A percentile compares a stretch with the other conserved stretches of the same genome.
These are phyloP conservation scores for Trypoxylus dichotomus DNA, from an alignment of 1,140 invertebrate species.

Conservation along the genomic window DNA sequence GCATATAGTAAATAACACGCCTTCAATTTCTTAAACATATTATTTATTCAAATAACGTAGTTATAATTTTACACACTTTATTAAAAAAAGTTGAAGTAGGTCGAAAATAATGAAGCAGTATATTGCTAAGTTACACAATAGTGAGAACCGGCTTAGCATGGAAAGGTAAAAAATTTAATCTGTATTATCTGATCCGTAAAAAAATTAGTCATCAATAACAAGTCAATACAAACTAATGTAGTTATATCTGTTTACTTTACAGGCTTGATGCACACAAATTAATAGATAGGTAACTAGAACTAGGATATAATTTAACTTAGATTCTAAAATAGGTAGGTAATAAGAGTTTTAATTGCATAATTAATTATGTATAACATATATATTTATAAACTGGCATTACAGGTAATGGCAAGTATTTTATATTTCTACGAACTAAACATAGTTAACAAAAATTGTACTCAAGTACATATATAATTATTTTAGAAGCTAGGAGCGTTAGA, in stretches of 20 bases:
- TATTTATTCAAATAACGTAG: conserved; percentile 32
- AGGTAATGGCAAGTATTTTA: conserved; percentile 44
- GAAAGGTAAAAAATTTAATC: conserved; percentile 20
- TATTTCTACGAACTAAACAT: conserved; percentile 37
- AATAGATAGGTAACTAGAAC: conserved; percentile 43
- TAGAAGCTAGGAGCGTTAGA: conserved; percentile 24
- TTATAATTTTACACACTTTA: conserved; percentile 35
- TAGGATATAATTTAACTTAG: conserved; percentile 41
- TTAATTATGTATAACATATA: conserved; percentile 36
- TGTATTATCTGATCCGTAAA: not conserved
- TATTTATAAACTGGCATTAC: conserved; percentile 48
- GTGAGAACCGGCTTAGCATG: conserved; percentile 14
- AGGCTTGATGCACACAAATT: conserved; percentile 13
- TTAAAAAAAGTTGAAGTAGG: conserved; percentile 13
- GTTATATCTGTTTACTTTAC: conserved; percentile 16
- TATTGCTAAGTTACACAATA: conserved; percentile 15
- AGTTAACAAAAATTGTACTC: conserved; percentile 36
- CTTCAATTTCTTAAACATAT: conserved; percentile 26
- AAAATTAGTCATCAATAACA: conserved; percentile 25
- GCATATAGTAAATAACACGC: not conserved
- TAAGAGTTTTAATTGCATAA: conserved; percentile 10
- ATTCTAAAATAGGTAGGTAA: not conserved
- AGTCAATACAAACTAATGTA: conserved; percentile 7
- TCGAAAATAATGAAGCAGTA: conserved; percentile 24
- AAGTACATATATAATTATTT: conserved; percentile 29